phyloP scores from a whole-genome alignment of 1,140 invertebrate genomes.

The Danaus plexippus region DNA sequence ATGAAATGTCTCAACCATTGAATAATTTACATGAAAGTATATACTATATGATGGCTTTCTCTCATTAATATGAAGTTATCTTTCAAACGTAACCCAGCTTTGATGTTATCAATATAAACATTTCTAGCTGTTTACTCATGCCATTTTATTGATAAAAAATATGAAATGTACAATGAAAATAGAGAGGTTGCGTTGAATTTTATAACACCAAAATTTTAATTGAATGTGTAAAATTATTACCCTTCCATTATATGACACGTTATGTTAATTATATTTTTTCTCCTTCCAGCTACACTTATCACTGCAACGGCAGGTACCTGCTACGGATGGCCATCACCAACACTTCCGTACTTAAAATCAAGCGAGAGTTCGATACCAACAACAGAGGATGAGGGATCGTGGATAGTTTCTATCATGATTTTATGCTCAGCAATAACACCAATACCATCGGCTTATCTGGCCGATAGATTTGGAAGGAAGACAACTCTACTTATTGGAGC shows the following conservation, averaged over 20 bases:
- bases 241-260: neutral
- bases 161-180: no score
- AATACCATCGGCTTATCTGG: constrained; percentile 64
- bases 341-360: constrained; percentile 64
- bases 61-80: neutral
- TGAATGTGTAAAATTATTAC: no score
- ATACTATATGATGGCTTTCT: constrained; percentile 14
- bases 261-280: constrained; percentile 20
- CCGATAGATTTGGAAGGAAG: constrained; percentile 77
- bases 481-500: constrained; percentile 75
- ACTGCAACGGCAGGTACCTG: constrained; percentile 69
- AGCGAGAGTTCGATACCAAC: constrained; percentile 67
- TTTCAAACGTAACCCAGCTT: neutral
- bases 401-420: constrained; percentile 75
- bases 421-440: constrained; percentile 66
- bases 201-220: no score
- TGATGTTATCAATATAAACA: constrained; percentile 29
- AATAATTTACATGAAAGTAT: constrained; percentile 24
- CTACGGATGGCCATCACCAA: constrained; percentile 76
- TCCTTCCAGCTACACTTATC: constrained; percentile 65
- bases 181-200: no score
- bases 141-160: no score
- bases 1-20: no score
- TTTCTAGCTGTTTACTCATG: constrained; percentile 9
- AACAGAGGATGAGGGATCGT: constrained; percentile 73